A percentile compares a stretch with the other conserved stretches of the same genome.
Conservation (phyloP, 2,888 invertebrate species). For the Synanthedon formicaeformis region DNA sequence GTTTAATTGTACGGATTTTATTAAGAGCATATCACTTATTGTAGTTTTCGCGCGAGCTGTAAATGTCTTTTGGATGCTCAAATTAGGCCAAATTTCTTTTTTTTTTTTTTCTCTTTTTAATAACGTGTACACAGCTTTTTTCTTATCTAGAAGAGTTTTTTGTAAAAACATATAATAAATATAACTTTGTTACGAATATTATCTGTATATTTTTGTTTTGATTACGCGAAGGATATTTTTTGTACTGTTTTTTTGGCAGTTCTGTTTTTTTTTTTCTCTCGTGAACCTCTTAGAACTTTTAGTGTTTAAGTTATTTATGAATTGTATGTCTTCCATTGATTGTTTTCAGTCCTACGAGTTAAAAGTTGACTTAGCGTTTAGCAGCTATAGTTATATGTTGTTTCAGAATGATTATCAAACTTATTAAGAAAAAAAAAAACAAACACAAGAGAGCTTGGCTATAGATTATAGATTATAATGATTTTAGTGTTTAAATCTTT, state of each 20-base stretch:
- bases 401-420: constrained; percentile 41
- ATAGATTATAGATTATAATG: constrained; percentile 39
- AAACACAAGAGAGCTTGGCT: constrained; percentile 41
- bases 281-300: constrained; percentile 7
- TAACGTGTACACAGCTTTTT: not conserved
- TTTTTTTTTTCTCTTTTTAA: constrained; percentile 9
- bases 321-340: constrained; percentile 48
- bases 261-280: not conserved
- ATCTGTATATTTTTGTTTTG: constrained; percentile 59
- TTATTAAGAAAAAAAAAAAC: constrained; percentile 25
- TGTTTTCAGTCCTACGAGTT: constrained; percentile 15
- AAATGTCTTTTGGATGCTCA: constrained; percentile 22
- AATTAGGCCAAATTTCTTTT: constrained; percentile 33
- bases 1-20: constrained; percentile 5
- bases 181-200: constrained; percentile 21
- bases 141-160: not conserved
- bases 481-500: constrained; percentile 13
- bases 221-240: constrained; percentile 15
- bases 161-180: not conserved
- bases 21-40: constrained; percentile 23
- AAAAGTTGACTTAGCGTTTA: constrained; percentile 19
- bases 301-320: constrained; percentile 27
- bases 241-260: not conserved
- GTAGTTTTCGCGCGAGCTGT: constrained; percentile 13
- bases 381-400: constrained; percentile 19